These are phyloP conservation scores for Calidris pygmaea DNA, from an alignment of 2,113 vertebrate species.

Conservation along the genomic window DNA sequence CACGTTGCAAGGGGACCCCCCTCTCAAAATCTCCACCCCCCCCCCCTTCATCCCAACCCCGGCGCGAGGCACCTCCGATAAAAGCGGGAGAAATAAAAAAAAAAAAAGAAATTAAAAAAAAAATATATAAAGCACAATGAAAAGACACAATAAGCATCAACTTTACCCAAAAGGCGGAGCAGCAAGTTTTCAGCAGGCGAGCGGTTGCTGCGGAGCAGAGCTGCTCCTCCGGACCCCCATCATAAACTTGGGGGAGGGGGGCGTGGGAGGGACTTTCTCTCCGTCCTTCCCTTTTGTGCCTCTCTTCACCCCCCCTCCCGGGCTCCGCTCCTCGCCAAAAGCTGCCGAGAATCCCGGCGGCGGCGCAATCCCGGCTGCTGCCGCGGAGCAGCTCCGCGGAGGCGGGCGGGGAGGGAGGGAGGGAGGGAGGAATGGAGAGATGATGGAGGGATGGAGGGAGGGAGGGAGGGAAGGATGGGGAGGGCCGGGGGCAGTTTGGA, in stretches of 20 bases:
- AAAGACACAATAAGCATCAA: slow-evolving; percentile 48
- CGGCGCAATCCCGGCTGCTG: not conserved
- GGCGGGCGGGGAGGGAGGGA: not conserved
- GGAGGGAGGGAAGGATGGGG: not conserved
- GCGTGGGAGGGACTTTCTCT: slow-evolving; percentile 42
- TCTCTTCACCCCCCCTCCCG: not conserved
- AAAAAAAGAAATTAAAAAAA: not conserved
- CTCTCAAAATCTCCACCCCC: not conserved
- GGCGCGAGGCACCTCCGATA: not conserved
- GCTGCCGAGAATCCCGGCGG: not conserved
- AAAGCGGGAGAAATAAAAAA: not conserved
- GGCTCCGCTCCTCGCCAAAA: not conserved
- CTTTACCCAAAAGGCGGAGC: slow-evolving; percentile 64
- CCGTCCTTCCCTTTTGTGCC: slow-evolving; percentile 57
- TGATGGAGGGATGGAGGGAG: not conserved
- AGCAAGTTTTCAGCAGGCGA: slow-evolving; percentile 58
- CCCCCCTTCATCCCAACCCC: not conserved
- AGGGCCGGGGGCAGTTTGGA: not conserved
- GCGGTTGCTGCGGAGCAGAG: slow-evolving; percentile 26
- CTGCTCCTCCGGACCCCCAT: slow-evolving; percentile 56
- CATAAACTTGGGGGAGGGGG: slow-evolving; percentile 59
- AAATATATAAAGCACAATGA: not conserved
- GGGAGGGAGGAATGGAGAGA: not conserved
- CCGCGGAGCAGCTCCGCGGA: slow-evolving; percentile 9
- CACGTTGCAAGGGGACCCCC: not conserved